Conservation (phyloP, 1,140 invertebrate species). For the Polypedilum pembai region DNA sequence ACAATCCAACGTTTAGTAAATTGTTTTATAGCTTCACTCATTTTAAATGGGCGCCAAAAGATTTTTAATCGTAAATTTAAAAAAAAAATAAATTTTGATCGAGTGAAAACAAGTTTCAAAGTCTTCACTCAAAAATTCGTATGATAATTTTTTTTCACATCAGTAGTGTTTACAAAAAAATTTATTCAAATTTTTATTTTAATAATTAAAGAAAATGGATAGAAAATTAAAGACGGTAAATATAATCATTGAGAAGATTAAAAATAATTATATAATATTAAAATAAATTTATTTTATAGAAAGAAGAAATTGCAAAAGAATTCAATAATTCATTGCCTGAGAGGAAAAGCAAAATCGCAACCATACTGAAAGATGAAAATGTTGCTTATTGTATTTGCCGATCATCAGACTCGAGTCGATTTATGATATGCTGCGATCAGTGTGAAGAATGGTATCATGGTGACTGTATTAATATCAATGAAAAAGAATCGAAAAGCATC, state of each 20-base stretch:
- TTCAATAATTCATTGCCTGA: conserved; percentile 70
- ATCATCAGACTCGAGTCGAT: conserved; percentile 82
- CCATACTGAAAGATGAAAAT: conserved; percentile 77
- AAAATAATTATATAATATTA: not conserved
- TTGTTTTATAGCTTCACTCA: not conserved
- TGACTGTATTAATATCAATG: conserved; percentile 91
- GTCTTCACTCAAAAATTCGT: not conserved
- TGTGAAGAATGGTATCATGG: conserved; percentile 99
- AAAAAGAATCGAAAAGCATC: conserved; percentile 86
- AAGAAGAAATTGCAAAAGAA: conserved; percentile 83
- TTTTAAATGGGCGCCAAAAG: not conserved
- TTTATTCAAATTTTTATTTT: not conserved
- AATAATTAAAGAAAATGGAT: not conserved
- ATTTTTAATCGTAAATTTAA: not conserved
- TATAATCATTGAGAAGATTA: too few relatives aligned
- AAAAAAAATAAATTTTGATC: not conserved
- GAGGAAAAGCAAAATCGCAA: conserved; percentile 83
- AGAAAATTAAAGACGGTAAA: conserved; percentile 7
- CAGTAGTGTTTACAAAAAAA: not conserved
- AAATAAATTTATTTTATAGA: conserved; percentile 46
- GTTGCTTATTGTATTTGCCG: conserved; percentile 92
- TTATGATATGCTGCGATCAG: conserved; percentile 97
- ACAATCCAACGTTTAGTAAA: not conserved
- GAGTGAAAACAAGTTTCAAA: not conserved
- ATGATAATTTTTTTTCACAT: not conserved